Evolutionary conservation across 2,113 vertebrate species (phyloP), one percentile per base, ranked within the genome.

Genomic region (Ammospiza caudacuta): DNA sequence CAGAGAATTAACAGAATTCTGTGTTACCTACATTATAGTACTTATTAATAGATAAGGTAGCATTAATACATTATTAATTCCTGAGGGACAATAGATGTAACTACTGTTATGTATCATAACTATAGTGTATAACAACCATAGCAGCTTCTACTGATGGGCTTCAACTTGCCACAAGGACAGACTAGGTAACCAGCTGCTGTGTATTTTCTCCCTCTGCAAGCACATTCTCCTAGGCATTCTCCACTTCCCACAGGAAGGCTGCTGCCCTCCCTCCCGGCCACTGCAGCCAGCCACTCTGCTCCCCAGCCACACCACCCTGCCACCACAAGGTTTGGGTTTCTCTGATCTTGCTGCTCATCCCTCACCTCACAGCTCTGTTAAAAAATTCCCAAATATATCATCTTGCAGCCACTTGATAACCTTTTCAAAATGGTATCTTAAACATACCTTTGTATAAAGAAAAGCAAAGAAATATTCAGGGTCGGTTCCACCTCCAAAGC

Each of bases 321-420:
- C 46, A n/a, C 22, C 0, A 0, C 15, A 75, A 73, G 3, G 9
- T 39, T 44, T 0, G 0, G 7, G 33, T 6, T 81, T 47, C 64
- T 66, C 28, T 52, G 16, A 17, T 62, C n/a, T 49, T 22, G 3
- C 25, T 41, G 55, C 33, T 76, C 20, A 6, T 12, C 9, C 31
- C 43, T 89, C 39, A 46, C 21, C 47, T 83, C 52, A 8, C 27
- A 41, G 12, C 17, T 69, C 64, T 62, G 10, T 52, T 44, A 28
- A 20, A 28, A 33, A 83, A 79, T 12, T 29, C 12, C 33, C 27
- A 4, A 24, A 5, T 8, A 43, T 1, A 70, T 25, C 68, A 41
- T 39, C 35, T 59, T 77, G 39, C 28, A 52, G 49, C 6, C 33
- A 14, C 21, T 43, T 39, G 55, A 46, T 16, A 64, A 43, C 8